These are phyloP conservation scores for Eilema caniola DNA, from an alignment of 2,888 invertebrate species.

Conservation along the genomic window DNA sequence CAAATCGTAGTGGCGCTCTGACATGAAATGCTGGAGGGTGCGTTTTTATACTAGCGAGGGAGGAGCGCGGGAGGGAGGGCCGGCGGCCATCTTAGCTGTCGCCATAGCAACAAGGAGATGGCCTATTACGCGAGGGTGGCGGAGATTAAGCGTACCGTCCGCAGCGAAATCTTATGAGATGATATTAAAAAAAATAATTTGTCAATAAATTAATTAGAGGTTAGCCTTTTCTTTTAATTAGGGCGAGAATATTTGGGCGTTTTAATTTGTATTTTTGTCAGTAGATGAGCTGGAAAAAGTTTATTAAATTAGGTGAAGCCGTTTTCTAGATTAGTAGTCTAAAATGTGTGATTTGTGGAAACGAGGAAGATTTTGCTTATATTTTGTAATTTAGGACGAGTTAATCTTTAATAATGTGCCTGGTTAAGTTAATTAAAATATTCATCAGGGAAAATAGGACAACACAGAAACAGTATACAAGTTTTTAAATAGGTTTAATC, in stretches of 20 bases:
- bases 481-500: neutral
- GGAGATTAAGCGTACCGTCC: slow-evolving; percentile 82
- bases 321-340: slow-evolving; percentile 30
- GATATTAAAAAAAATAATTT: slow-evolving; percentile 53
- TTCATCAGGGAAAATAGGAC: neutral
- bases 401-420: neutral
- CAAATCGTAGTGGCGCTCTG: slow-evolving; percentile 81
- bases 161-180: slow-evolving; percentile 58
- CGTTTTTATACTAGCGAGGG: slow-evolving; percentile 73
- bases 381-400: slow-evolving; percentile 24
- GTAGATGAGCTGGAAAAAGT: slow-evolving; percentile 31
- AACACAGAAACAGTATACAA: neutral
- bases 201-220: slow-evolving; percentile 47
- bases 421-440: slow-evolving; percentile 10
- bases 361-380: slow-evolving; percentile 32
- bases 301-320: slow-evolving; percentile 42
- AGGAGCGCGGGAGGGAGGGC: slow-evolving; percentile 65
- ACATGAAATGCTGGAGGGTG: slow-evolving; percentile 60
- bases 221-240: slow-evolving; percentile 50
- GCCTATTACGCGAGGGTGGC: slow-evolving; percentile 86
- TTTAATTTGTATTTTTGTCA: slow-evolving; percentile 30
- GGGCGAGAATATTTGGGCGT: slow-evolving; percentile 29
- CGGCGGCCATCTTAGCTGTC: slow-evolving; percentile 83
- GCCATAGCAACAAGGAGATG: slow-evolving; percentile 83
- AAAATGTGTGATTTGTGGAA: slow-evolving; percentile 41